Evolutionary conservation across 2,888 invertebrate genomes (phyloP).

Genomic region (Hypomecis punctinalis): DNA sequence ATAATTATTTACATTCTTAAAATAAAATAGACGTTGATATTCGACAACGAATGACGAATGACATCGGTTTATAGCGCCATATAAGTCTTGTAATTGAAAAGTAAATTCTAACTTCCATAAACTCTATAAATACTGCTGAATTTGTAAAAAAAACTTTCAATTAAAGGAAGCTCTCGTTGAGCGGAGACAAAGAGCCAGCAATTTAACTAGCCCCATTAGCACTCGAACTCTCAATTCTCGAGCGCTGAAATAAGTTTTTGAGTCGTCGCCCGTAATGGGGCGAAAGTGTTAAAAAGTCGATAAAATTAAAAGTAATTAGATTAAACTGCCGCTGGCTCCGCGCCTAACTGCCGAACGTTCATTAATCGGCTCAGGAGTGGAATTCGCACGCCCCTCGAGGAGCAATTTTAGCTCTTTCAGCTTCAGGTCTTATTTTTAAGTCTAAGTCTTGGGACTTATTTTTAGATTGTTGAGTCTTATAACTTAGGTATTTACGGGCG

Average conservation of each 20-base stretch:
- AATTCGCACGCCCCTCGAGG: neutral
- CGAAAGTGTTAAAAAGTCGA: constrained; percentile 23
- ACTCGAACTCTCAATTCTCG: constrained; percentile 8
- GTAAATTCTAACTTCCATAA: too few species aligned
- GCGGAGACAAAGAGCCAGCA: neutral
- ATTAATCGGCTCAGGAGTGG: neutral
- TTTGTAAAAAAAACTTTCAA: neutral
- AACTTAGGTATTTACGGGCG: too few species aligned
- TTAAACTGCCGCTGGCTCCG: constrained; percentile 12
- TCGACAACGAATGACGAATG: too few species aligned
- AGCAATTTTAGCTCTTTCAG: neutral
- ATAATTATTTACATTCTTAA: too few species aligned
- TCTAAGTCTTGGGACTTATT: neutral
- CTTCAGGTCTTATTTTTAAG: neutral
- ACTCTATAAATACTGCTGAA: neutral
- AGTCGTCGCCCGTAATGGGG: constrained; percentile 1
- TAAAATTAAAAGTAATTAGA: constrained; percentile 23
- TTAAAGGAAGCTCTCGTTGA: neutral
- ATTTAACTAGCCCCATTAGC: constrained; percentile 2
- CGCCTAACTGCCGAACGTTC: constrained; percentile 4
- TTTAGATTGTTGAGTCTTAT: neutral
- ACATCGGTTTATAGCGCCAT: too few species aligned
- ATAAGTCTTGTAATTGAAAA: too few species aligned
- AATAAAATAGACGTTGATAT: too few species aligned
- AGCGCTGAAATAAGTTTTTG: constrained; percentile 8